Evolutionary conservation across 2,797 vertebrate genomes (phyloP), one percentile per base, ranked within the genome.

Genomic region (Merluccius polli): DNA sequence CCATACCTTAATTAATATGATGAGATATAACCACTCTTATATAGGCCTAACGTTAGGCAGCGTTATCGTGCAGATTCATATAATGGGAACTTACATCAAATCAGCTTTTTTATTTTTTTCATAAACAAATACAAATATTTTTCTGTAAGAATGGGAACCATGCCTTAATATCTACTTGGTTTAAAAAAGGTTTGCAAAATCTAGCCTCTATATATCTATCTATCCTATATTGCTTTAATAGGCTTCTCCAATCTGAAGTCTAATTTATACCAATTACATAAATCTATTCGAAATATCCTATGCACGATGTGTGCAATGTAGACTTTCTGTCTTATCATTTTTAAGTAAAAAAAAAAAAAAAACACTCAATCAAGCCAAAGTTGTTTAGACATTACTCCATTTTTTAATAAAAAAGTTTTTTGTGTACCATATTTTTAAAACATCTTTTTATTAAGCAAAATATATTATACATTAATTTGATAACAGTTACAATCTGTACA

Each of bases 381-480:
- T 7, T 1, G 15, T 76, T 79, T 84, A 27, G 78, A 48, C 77
- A 82, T 90, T 87, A 89, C 79, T 88, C 74, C 86, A 77, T 89
- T 80, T 75, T 89, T 94, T 93, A 92, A 91, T 78, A 82, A 87
- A 93, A 90, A 83, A 74, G 72, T 77, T 71, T 89, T 77, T 71
- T 89, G 89, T 86, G 91, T 93, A 94, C 91, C 92, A 91, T 91
- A 89, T 82, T 88, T 82, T 88, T 86, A 83, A 79, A 86, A 93
- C 86, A 93, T 88, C 83, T 87, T 87, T 90, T 89, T 80, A 77
- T 30, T 86, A 86, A 90, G 89, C 86, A 93, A 94, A 93, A 94
- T 94, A 94, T 94, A 94, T 94, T 94, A 94, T 92, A 89, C 79
- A 93, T 93, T 92, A 77, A 86, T 92, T 90, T 89, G 85, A 88